Base-by-base conservation (phyloP, 1,140 invertebrate species). In the Euglossa dilemma region DNA sequence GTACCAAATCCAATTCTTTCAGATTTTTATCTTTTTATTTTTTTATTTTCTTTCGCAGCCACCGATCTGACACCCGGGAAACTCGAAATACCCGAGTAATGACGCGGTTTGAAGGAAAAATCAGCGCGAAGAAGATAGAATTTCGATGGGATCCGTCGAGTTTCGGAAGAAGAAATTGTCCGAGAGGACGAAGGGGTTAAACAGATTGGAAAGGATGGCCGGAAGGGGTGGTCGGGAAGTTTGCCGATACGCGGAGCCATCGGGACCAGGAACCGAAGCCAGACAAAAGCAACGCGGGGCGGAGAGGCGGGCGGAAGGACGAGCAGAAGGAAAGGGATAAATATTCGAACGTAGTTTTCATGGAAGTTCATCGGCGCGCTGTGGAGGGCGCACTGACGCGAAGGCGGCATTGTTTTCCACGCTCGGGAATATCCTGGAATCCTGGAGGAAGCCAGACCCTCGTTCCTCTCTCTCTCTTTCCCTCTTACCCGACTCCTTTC, bases 361-460 rank as follows among this genome's bases (percentile, higher is more conserved):
- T 86, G 71, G 66, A 72, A 59, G 85, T 85, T 87, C 82, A 73
- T 85, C 87, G 83, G 82, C 73, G 64, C 85, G 70, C 14, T 9
- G 28, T 43, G 75, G 86, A 87, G 85, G 82, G 80, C 80, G 64
- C 86, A 87, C 79, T 87, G 85, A 89, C 86, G 88, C 83, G 90
- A 85, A 90, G 91, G 90, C 86, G 83, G 89, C 87, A 87, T 92
- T 91, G 90, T 91, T 87, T 84, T 72, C 86, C 75, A 74, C 59
- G 72, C 59, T 85, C 43, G 59, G 36, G 70, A 77, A 83, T 79
- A 86, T 83, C 84, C 74, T 59, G 82, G 50, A 64, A 73, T 79
- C 84, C 83, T 83, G 85, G 83, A 84, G 86, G 59, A 87, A 87
- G 59, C 86, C 80, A 83, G 83, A 84, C 84, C 78, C 80, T 56